These are phyloP conservation scores for Malurus alboscapulatus DNA, from an alignment of 2,113 vertebrate genomes.

Conservation along the genomic window DNA sequence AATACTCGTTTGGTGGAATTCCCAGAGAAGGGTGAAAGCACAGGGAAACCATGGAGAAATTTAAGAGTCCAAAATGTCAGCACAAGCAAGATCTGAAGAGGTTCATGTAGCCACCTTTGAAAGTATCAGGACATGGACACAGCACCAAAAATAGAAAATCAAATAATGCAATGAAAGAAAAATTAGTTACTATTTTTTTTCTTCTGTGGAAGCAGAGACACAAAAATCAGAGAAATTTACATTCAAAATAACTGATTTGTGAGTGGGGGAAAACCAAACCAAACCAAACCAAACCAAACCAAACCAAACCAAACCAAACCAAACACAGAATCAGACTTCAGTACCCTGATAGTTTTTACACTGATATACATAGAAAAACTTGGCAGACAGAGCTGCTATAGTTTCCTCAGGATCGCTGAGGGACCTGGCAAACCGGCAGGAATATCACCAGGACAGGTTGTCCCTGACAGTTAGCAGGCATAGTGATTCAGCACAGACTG, in stretches of 20 bases:
- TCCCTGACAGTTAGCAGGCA: background rate
- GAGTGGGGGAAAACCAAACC: rapidly evolving
- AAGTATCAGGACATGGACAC: background rate
- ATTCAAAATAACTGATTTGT: background rate
- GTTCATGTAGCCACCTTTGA: background rate
- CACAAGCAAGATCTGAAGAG: background rate
- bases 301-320: background rate
- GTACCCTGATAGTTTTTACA: background rate
- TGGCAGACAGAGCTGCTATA: background rate
- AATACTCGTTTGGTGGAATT: background rate
- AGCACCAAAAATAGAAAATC: background rate
- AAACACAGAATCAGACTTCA: background rate
- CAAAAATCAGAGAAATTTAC: background rate
- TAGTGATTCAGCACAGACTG: background rate
- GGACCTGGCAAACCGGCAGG: background rate
- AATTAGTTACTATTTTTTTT: background rate
- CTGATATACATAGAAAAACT: background rate
- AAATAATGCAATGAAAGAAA: background rate
- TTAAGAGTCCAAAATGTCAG: background rate
- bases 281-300: background rate
- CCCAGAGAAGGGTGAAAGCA: background rate
- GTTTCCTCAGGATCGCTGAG: background rate
- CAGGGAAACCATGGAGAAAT: background rate
- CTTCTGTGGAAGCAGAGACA: background rate
- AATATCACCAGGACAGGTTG: background rate